phyloP scores from a whole-genome alignment of 2,113 vertebrate genomes.

The Centropristis striata region DNA sequence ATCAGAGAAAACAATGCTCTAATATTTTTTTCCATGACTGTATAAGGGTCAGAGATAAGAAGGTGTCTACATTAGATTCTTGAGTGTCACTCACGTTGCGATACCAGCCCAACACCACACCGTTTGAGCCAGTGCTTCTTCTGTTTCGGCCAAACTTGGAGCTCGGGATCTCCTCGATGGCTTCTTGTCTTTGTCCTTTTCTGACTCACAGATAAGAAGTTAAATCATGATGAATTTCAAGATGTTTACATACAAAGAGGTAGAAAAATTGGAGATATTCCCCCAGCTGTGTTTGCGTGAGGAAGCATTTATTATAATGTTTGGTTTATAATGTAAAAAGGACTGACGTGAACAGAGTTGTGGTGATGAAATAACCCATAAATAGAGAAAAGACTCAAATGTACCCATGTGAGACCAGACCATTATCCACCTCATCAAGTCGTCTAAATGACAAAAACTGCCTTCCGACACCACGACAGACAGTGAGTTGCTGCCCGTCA shows the following conservation, averaged over 20 bases:
- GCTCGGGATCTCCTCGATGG: conserved; percentile 34
- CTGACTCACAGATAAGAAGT: conserved; percentile 60
- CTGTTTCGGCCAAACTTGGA: conserved; percentile 88
- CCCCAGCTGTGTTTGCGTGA: conserved; percentile 7
- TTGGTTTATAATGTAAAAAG: background rate
- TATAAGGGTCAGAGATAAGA: too few species aligned
- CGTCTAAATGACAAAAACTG: background rate
- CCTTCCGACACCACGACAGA: conserved; percentile 49
- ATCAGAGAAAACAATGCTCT: too few species aligned
- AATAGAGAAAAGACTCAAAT: background rate
- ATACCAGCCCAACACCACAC: conserved; percentile 94
- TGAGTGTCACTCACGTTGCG: conserved; percentile 80
- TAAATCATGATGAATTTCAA: background rate
- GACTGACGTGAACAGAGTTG: background rate
- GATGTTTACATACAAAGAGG: background rate
- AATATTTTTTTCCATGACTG: too few species aligned
- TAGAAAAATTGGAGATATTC: background rate
- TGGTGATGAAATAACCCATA: background rate
- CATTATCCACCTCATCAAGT: background rate
- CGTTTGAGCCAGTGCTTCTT: conserved; percentile 89
- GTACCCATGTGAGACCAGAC: conserved; percentile 20
- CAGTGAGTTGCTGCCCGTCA: conserved; percentile 50
- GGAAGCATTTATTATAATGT: background rate
- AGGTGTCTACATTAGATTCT: background rate
- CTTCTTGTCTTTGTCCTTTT: conserved; percentile 60